phyloP scores from a whole-genome alignment of 1,140 invertebrate genomes.

The Mactra quadrangularis region DNA sequence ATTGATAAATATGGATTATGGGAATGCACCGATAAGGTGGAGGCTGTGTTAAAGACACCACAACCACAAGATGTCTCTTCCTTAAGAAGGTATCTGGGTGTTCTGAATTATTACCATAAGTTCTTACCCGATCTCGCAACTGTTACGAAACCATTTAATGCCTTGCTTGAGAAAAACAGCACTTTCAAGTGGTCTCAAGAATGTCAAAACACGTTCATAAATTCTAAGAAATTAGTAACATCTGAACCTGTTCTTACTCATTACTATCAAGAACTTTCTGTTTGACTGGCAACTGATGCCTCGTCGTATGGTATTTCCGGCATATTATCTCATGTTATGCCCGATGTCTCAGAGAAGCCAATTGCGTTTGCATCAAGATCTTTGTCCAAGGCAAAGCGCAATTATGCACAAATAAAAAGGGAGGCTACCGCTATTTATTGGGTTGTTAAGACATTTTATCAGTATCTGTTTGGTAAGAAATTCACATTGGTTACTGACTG shows the following conservation, averaged over 20 bases:
- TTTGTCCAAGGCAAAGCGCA: constrained; percentile 67
- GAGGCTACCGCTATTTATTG: constrained; percentile 82
- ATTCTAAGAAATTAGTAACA: constrained; percentile 4
- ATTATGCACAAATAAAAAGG: constrained; percentile 84
- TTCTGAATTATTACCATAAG: constrained; percentile 63
- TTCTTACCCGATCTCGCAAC: constrained; percentile 55
- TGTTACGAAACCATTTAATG: constrained; percentile 37
- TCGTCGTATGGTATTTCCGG: constrained; percentile 63
- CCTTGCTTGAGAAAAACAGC: constrained; percentile 23
- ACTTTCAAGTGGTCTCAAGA: not conserved
- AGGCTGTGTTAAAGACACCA: constrained; percentile 71
- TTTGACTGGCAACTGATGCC: constrained; percentile 48
- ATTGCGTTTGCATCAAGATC: constrained; percentile 40
- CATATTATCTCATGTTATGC: constrained; percentile 60
- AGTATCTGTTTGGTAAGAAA: constrained; percentile 81
- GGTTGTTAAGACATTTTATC: constrained; percentile 81
- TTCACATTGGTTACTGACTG: too few relatives aligned
- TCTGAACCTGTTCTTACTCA: not conserved
- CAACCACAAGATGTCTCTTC: constrained; percentile 29
- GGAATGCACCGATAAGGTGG: constrained; percentile 67
- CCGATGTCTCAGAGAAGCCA: constrained; percentile 30
- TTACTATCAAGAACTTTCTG: not conserved
- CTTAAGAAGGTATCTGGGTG: constrained; percentile 59
- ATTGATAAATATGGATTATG: constrained; percentile 70
- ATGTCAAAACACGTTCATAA: constrained; percentile 10